phyloP scores from a whole-genome alignment of 2,113 vertebrate genomes.

The Ptilorrhoa leucosticta region DNA sequence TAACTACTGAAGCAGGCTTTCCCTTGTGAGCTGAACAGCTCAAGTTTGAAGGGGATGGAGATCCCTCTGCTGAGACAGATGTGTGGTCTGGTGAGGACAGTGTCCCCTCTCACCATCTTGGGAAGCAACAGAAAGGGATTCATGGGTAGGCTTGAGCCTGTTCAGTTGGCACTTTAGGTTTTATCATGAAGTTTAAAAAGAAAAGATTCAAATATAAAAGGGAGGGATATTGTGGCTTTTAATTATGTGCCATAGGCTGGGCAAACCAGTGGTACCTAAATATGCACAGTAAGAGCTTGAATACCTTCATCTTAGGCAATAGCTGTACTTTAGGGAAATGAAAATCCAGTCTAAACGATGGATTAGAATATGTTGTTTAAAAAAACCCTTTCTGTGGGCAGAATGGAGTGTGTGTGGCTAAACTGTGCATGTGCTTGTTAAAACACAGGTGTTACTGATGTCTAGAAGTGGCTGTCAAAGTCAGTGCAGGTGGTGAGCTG shows the following conservation, averaged over 20 bases:
- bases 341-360: background rate
- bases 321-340: background rate
- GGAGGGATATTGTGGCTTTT: background rate
- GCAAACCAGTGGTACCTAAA: background rate
- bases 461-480: background rate
- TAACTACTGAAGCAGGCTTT: background rate
- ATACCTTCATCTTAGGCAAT: background rate
- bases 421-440: background rate
- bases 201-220: background rate
- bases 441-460: background rate
- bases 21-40: background rate
- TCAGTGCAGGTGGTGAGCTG: background rate
- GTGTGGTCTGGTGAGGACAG: fast-evolving
- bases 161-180: background rate
- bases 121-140: background rate
- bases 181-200: background rate
- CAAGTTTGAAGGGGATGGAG: background rate
- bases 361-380: background rate
- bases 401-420: background rate
- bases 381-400: background rate
- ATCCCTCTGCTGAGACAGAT: background rate
- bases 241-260: background rate
- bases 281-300: background rate
- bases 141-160: background rate
- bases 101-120: background rate